A percentile compares a stretch with the other conserved stretches of the same genome.
These are phyloP conservation scores for Eleginops maclovinus DNA, from an alignment of 2,113 vertebrate genomes.

Conservation along the genomic window DNA sequence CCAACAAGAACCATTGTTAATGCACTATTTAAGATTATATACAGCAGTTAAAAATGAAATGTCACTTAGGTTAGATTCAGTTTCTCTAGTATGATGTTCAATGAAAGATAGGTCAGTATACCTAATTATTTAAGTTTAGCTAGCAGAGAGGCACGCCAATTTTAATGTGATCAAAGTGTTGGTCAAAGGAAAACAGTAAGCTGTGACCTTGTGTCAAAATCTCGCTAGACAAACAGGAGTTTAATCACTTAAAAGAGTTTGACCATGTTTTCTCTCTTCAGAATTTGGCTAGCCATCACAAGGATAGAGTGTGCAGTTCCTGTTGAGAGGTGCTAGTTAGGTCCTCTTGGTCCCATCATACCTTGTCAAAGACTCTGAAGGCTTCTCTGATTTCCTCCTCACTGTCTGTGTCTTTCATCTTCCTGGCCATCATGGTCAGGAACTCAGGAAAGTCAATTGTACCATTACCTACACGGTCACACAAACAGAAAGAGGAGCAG, in stretches of 20 bases:
- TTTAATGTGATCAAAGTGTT: neutral
- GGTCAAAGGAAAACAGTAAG: neutral
- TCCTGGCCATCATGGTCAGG: slow-evolving; percentile 94
- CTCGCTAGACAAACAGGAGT: neutral
- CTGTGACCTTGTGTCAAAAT: neutral
- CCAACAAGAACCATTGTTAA: neutral
- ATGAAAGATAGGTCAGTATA: neutral
- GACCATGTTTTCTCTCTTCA: neutral
- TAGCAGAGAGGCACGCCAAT: neutral
- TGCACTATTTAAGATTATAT: neutral
- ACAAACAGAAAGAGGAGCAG: neutral
- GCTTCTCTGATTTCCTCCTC: slow-evolving; percentile 95
- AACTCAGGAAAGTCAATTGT: slow-evolving; percentile 95
- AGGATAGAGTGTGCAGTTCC: neutral
- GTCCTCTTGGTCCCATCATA: slow-evolving; percentile 43
- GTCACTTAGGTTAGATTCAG: neutral
- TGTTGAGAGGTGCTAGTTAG: neutral
- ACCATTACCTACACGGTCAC: slow-evolving; percentile 85
- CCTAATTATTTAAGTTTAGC: neutral
- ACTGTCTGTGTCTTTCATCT: slow-evolving; percentile 95
- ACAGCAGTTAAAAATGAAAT: neutral
- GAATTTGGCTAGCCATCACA: neutral
- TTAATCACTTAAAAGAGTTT: neutral
- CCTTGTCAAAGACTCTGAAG: slow-evolving; percentile 93
- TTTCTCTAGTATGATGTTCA: neutral